Evolutionary conservation across 2,888 invertebrate genomes (phyloP), one percentile per base, ranked within the genome.

Genomic region (Callosobruchus maculatus): DNA sequence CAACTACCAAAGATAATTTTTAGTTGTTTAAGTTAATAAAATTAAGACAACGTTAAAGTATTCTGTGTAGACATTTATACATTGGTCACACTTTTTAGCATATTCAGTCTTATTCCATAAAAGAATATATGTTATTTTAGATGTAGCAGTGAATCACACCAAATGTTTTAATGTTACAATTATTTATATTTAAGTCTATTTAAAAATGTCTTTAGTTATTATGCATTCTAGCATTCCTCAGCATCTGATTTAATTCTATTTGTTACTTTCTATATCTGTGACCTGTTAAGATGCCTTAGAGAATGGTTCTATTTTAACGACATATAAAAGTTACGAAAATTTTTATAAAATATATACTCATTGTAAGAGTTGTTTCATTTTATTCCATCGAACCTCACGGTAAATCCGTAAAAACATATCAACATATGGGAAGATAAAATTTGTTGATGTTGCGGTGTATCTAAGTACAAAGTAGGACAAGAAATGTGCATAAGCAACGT

Each of bases 231-330:
- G 78, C 79, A 77, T 78, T 79, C 79, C 76, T 77, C 74, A 76
- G 75, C 74, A 78, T 77, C 74, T 80, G 79, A 76, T 76, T 74
- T 73, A 77, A 75, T 77, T 77, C 72, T 77, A 72, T 78, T 79
- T 80, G 76, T 78, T 79, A 78, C 75, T 74, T 80, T 80, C 77
- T 80, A 79, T 79, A 81, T 81, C 80, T 82, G 84, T 83, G 84
- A 84, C 84, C 84, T 84, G 84, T 80, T 82, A n/a, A 81, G 81
- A 82, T 83, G 83, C 83, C 83, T 84, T 84, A 82, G 78, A 81
- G 78, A 81, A 81, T 80, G 81, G 80, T 80, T 82, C 80, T 81
- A 81, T 82, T 82, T 82, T 81, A 81, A 79, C 73, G 77, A 80
- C 79, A 78, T 80, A 80, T 81, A 80, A 81, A 75, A 78, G 74